Base-by-base conservation (phyloP, 2,888 invertebrate species). In the Stenichneumon culpator region DNA sequence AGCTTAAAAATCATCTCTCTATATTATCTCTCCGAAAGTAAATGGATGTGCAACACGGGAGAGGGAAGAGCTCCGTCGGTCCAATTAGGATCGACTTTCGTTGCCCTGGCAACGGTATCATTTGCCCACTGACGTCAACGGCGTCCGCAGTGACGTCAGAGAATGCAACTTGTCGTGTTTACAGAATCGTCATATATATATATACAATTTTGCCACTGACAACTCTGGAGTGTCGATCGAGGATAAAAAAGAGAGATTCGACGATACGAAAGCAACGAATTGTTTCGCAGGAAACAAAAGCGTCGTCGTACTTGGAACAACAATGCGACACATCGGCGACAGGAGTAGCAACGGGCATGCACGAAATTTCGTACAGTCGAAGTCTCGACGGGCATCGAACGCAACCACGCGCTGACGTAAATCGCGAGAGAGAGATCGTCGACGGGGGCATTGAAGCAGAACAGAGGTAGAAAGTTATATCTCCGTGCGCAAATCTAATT, bases 81-180 rank as follows among this genome's bases (percentile, higher is more conserved):
- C 89, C 88, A 89, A 89, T 89, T 88, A 87, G 75, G 81, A 88
- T 86, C 86, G 79, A 86, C 80, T 86, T 82, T 77, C 87, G 90
- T 91, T 88, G 82, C 88, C 90, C 75, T 79, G 88, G 89, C 79
- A 88, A 90, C 89, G 83, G 69, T 86, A 87, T 87, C 89, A 88
- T 88, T 87, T 87, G 88, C 7, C 87, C 79, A 80, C 87, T 91
- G 91, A 91, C 91, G 91, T 91, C 90, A 91, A 88, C 87, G 85
- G 87, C 86, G 89, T 86, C 89, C 83, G 87, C 89, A 90, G 87
- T 91, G 91, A 91, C 91, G 91, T 91, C 91, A 91, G 83, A 79
- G 81, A 88, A 88, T 89, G 90, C 89, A 90, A 79, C 39, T 54
- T 78, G 77, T 89, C 44, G 83, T 90, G 88, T 89, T 90, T 88